phyloP scores from a whole-genome alignment of 2,888 invertebrate species.

The Epinotia nisella region DNA sequence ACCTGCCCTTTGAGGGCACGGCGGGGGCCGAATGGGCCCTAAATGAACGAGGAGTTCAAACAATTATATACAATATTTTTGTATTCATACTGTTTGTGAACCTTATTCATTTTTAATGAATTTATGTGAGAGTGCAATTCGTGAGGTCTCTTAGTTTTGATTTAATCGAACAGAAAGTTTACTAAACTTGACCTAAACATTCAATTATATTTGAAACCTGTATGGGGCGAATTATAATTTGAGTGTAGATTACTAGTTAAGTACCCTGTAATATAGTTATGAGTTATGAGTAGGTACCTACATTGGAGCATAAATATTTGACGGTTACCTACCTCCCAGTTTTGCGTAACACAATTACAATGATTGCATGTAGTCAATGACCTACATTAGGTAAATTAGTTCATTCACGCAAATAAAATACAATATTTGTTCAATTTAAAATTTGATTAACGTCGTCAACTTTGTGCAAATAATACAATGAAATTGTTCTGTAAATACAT shows the following conservation, averaged over 20 bases:
- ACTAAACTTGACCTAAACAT: neutral
- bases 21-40: neutral
- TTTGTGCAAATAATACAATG: neutral
- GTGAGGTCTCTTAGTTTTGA: neutral
- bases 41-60: constrained; percentile 26
- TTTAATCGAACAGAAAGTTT: neutral
- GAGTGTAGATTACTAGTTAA: too few species aligned
- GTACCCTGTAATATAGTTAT: too few species aligned
- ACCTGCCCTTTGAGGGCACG: constrained; percentile 78
- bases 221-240: too few species aligned
- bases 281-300: too few species aligned
- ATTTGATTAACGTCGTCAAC: neutral
- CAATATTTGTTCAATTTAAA: too few species aligned
- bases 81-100: neutral
- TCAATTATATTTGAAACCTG: neutral
- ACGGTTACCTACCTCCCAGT: too few species aligned
- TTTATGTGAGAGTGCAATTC: neutral
- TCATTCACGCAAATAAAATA: too few species aligned
- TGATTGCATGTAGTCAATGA: too few species aligned
- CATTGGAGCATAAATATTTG: too few species aligned
- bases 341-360: too few species aligned
- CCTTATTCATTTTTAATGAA: neutral
- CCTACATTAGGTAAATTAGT: too few species aligned
- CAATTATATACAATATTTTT: constrained; percentile 7
- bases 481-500: neutral